phyloP scores from a whole-genome alignment of 2,113 vertebrate species.

The Chaetura pelagica region DNA sequence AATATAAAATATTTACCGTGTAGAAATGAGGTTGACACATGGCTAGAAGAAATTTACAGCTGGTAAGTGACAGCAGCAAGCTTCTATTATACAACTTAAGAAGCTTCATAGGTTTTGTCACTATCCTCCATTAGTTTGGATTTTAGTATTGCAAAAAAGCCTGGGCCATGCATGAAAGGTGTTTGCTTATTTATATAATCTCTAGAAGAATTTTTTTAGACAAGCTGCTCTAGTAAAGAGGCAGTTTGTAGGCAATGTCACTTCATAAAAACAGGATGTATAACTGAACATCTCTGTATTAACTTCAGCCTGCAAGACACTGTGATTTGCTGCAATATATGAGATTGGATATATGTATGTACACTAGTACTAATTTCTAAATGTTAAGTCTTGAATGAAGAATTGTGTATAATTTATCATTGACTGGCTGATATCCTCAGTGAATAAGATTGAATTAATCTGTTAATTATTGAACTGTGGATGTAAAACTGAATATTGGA shows the following conservation, averaged over 20 bases:
- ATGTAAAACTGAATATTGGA: background rate
- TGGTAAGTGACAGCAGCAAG: background rate
- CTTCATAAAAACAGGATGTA: background rate
- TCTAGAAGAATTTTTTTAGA: background rate
- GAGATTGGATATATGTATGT: background rate
- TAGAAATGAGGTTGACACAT: constrained; percentile 16
- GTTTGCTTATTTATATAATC: background rate
- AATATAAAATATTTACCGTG: constrained; percentile 17
- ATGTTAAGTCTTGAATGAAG: background rate
- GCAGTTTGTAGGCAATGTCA: background rate
- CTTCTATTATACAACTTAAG: background rate
- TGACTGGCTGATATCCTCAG: background rate
- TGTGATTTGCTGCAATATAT: background rate
- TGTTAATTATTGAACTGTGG: background rate
- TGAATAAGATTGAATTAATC: background rate
- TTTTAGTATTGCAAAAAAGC: background rate
- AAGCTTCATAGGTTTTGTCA: constrained; percentile 17
- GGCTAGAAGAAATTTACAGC: constrained; percentile 9
- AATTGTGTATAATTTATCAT: background rate
- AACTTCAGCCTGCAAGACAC: background rate
- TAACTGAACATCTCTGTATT: background rate
- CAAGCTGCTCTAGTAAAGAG: background rate
- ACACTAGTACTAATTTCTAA: background rate
- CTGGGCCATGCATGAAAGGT: background rate
- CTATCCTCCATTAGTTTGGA: background rate